A percentile compares a stretch with the other conserved stretches of the same genome.
Conservation (phyloP, 1,140 invertebrate species). For the Argopecten irradians region DNA sequence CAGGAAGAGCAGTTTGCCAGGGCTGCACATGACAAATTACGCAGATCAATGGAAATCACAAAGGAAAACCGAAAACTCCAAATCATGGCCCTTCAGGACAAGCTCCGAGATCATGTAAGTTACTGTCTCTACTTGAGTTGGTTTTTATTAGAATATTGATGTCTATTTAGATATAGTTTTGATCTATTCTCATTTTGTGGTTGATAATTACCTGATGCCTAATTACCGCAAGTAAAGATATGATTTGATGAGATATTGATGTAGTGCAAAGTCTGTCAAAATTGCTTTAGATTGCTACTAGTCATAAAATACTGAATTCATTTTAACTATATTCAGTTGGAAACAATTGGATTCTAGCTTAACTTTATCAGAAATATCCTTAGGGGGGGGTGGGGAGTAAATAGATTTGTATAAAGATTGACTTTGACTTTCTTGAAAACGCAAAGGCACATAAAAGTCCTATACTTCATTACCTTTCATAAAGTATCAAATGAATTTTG, state of each 20-base stretch:
- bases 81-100: constrained; percentile 89
- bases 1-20: constrained; percentile 89
- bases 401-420: too few relatives aligned
- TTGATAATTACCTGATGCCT: not conserved
- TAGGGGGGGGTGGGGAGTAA: too few relatives aligned
- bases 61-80: constrained; percentile 92
- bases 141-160: not conserved
- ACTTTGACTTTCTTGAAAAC: too few relatives aligned
- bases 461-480: too few relatives aligned
- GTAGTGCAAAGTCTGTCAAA: too few relatives aligned
- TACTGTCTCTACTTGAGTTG: constrained; percentile 34
- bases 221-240: not conserved
- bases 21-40: constrained; percentile 89
- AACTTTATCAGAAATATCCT: too few relatives aligned
- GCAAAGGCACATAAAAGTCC: too few relatives aligned
- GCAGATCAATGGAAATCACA: constrained; percentile 92
- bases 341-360: too few relatives aligned
- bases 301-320: too few relatives aligned
- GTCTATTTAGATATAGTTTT: constrained; percentile 36
- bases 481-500: too few relatives aligned
- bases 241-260: not conserved
- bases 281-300: too few relatives aligned
- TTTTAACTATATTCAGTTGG: too few relatives aligned
- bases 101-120: constrained; percentile 88
- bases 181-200: not conserved